Conservation (phyloP, 2,113 vertebrate species). For the Tragelaphus strepsiceros region DNA sequence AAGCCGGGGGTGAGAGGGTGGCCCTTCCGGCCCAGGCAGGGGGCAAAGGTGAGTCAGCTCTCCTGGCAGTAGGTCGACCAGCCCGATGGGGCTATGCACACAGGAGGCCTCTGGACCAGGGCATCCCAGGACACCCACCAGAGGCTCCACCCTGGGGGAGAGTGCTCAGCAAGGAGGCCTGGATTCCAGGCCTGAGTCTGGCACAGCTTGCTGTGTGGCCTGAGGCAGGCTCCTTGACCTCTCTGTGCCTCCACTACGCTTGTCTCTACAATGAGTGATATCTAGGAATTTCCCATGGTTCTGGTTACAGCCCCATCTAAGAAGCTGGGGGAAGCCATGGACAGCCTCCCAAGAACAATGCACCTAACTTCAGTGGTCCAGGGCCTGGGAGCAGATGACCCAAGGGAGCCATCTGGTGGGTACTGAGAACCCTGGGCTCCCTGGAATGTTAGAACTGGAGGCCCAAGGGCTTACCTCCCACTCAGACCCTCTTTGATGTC, state of each 20-base stretch:
- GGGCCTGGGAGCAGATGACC: background rate
- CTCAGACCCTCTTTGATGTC: background rate
- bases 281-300: background rate
- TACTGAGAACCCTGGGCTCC: background rate
- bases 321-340: background rate
- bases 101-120: background rate
- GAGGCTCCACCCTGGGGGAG: background rate
- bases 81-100: fast-evolving
- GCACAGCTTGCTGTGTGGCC: background rate
- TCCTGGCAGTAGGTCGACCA: background rate
- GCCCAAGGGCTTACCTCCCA: background rate
- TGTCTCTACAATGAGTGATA: background rate
- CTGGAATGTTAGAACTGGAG: background rate
- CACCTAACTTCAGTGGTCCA: no score
- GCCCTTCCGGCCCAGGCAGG: background rate
- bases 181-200: background rate
- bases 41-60: background rate
- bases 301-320: background rate
- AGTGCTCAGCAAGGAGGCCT: background rate
- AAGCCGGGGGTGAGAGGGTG: background rate
- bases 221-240: background rate
- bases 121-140: fast-evolving
- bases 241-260: background rate
- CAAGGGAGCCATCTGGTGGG: background rate
- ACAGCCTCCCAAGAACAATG: background rate